Evolutionary conservation across 2,113 vertebrate species (phyloP).

Genomic region (Tangachromis dhanisi): DNA sequence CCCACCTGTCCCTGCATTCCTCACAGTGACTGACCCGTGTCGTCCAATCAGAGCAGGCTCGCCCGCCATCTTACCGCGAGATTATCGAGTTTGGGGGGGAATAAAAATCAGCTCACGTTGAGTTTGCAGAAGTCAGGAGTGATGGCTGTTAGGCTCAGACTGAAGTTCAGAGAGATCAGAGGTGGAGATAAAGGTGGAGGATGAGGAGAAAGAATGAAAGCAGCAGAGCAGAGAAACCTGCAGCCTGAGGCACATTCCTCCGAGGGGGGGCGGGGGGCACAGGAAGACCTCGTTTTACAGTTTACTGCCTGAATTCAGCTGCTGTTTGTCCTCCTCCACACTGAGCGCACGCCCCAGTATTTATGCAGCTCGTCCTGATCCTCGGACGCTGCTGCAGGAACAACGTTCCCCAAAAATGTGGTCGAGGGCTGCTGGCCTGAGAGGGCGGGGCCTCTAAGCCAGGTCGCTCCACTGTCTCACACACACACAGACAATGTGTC

Average conservation of each 20-base stretch:
- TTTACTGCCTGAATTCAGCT: neutral
- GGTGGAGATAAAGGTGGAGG: neutral
- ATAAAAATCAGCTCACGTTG: neutral
- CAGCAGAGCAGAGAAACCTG: neutral
- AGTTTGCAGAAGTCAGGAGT: neutral
- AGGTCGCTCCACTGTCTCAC: neutral
- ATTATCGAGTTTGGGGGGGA: neutral
- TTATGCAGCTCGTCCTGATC: neutral
- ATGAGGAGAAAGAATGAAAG: neutral
- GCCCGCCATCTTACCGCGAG: neutral
- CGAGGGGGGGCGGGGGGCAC: neutral
- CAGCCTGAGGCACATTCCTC: neutral
- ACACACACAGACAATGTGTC: neutral
- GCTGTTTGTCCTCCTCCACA: neutral
- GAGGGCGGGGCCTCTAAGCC: neutral
- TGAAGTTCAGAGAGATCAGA: neutral
- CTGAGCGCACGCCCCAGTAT: neutral
- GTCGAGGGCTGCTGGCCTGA: constrained; percentile 1
- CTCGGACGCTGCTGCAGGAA: neutral
- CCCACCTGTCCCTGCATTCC: constrained; percentile 51
- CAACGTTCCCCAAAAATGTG: neutral
- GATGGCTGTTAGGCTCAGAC: neutral
- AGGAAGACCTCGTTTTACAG: neutral
- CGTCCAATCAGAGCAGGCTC: constrained; percentile 2
- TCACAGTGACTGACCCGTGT: constrained; percentile 38